phyloP scores from a whole-genome alignment of 1,140 invertebrate genomes.

The Grapholita molesta region DNA sequence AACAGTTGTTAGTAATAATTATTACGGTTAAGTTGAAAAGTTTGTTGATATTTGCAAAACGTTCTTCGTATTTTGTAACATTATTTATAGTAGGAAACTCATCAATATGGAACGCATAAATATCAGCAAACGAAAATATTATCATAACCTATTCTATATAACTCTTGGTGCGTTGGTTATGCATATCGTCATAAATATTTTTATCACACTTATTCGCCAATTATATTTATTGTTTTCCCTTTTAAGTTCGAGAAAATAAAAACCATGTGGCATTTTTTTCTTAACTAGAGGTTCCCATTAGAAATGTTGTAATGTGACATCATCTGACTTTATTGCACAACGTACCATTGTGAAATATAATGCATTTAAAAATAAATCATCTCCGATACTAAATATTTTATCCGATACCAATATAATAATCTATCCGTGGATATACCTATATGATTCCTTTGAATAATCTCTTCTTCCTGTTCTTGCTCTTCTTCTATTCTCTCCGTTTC shows the following conservation, averaged over 20 bases:
- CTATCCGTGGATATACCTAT: slow-evolving; percentile 48
- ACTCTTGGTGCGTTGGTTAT: too few relatives aligned
- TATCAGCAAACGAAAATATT: neutral
- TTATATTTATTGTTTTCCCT: too few relatives aligned
- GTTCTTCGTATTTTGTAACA: slow-evolving; percentile 3
- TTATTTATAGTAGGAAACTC: neutral
- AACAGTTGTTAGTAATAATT: neutral
- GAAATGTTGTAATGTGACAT: too few relatives aligned
- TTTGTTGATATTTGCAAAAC: neutral
- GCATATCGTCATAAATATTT: too few relatives aligned
- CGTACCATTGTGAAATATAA: too few relatives aligned
- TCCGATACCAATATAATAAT: neutral
- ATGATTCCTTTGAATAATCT: slow-evolving; percentile 64
- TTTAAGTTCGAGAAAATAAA: too few relatives aligned
- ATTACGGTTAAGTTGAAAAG: neutral
- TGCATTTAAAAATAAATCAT: too few relatives aligned
- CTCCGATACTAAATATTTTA: neutral
- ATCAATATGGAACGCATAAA: neutral
- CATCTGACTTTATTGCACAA: too few relatives aligned
- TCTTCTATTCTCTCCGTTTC: slow-evolving; percentile 78
- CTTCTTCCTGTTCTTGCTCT: slow-evolving; percentile 65
- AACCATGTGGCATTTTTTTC: too few relatives aligned
- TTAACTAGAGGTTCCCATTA: too few relatives aligned
- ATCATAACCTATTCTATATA: neutral
- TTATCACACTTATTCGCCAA: too few relatives aligned